A percentile compares a stretch with the other conserved stretches of the same genome.
phyloP scores from a whole-genome alignment of 2,888 invertebrate species.

The Crepidodera aurea region DNA sequence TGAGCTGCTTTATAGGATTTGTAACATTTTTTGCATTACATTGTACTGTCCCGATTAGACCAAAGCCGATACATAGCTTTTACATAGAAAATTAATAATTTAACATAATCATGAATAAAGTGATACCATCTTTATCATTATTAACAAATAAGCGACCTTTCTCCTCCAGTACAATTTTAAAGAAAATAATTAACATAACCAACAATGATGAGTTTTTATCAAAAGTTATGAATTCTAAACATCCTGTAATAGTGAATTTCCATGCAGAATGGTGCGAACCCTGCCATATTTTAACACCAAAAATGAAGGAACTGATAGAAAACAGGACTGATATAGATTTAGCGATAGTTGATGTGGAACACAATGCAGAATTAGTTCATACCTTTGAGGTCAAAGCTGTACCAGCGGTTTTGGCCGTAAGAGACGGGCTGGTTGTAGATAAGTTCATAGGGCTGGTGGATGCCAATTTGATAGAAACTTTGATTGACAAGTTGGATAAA shows the following conservation, averaged over 20 bases:
- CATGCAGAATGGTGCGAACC: conserved; percentile 94
- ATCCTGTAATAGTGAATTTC: conserved; percentile 89
- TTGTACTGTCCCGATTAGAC: conserved; percentile 62
- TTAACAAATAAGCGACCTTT: conserved; percentile 30
- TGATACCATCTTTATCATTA: conserved; percentile 3
- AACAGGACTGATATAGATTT: conserved; percentile 77
- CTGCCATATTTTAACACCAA: conserved; percentile 86
- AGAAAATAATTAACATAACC: conserved; percentile 66
- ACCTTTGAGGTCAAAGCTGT: conserved; percentile 86
- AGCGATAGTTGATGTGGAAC: conserved; percentile 84
- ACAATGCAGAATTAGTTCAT: conserved; percentile 82
- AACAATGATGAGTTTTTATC: conserved; percentile 80
- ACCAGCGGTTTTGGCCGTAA: conserved; percentile 82
- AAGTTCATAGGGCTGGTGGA: conserved; percentile 90
- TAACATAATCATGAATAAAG: conserved; percentile 36
- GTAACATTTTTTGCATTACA: conserved; percentile 62
- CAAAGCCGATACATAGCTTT: conserved; percentile 60
- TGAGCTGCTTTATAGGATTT: conserved; percentile 62
- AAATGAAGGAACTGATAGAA: conserved; percentile 78
- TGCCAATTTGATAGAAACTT: conserved; percentile 78
- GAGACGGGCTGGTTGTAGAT: conserved; percentile 83
- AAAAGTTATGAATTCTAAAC: conserved; percentile 84
- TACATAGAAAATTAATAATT: conserved; percentile 38
- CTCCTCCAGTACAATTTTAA: conserved; percentile 49
- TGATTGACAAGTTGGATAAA: conserved; percentile 70